phyloP scores from a whole-genome alignment of 2,888 invertebrate genomes.

The Lasioglossum vierecki region DNA sequence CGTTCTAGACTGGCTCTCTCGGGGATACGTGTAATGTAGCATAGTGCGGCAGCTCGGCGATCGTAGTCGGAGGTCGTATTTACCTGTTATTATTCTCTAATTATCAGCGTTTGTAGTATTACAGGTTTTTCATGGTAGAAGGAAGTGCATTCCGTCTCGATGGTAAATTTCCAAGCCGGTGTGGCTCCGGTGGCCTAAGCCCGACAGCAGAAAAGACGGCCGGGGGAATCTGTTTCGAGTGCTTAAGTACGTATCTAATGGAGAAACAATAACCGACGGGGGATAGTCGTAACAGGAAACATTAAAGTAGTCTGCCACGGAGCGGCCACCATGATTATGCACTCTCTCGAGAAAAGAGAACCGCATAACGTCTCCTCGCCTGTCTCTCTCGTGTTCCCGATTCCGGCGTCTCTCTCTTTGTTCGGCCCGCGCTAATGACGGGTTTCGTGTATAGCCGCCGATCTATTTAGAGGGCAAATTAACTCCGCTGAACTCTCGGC shows the following conservation, averaged over 20 bases:
- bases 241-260: slow-evolving; percentile 72
- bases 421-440: slow-evolving; percentile 65
- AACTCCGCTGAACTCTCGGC: slow-evolving; percentile 65
- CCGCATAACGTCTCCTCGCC: slow-evolving; percentile 31
- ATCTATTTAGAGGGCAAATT: slow-evolving; percentile 70
- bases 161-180: slow-evolving; percentile 20
- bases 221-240: slow-evolving; percentile 21
- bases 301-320: slow-evolving; percentile 48
- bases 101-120: slow-evolving; percentile 37
- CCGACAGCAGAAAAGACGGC: neutral
- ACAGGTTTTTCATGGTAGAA: slow-evolving; percentile 14
- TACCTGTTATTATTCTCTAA: slow-evolving; percentile 42
- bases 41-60: neutral
- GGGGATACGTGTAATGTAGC: neutral
- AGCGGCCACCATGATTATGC: slow-evolving; percentile 41
- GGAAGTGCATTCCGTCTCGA: slow-evolving; percentile 12
- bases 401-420: slow-evolving; percentile 53
- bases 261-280: slow-evolving; percentile 73
- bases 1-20: neutral
- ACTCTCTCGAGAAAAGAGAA: slow-evolving; percentile 16
- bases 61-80: slow-evolving; percentile 22
- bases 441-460: slow-evolving; percentile 60
- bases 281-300: slow-evolving; percentile 61
- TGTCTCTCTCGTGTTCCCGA: slow-evolving; percentile 45
- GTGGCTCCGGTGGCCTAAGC: neutral